Evolutionary conservation across 1,140 invertebrate species (phyloP), one percentile per base, ranked within the genome.

Genomic region (Rhyacophila brunnea): DNA sequence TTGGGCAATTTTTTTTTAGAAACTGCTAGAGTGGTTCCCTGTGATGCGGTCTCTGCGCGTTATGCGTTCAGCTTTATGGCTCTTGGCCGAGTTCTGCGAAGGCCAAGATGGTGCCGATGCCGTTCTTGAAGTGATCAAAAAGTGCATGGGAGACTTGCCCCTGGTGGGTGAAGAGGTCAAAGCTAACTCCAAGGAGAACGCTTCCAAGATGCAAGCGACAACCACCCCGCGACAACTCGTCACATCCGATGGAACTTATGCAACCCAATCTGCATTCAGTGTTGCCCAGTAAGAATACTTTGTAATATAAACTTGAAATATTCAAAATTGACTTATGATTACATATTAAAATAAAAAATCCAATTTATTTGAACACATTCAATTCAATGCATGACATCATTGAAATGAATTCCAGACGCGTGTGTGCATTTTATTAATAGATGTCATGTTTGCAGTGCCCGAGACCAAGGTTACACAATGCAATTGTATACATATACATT

Each of bases 161-260:
- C 86, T 99, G 36, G 86, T 97, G 14, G 86, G 87, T 1, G 86
- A 88, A n/a, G 82, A 83, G 60, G 66, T 58, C 2, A 81, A 66
- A 82, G 83, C 56, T 81, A 79, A 18, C 71, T 80, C 52, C 65
- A 73, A 65, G 32, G 62, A 65, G 49, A 65, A 58, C 40, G 2
- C 43, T 46, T 13, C 44, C 5, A 55, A 28, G 13, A 50, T 62
- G n/a, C 32, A 15, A 1, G 66, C 42, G n/a, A 59, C 62, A 0
- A 52, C 68, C 6, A 65, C 69, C 0, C 67, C 69, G 11, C 67
- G 75, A 1, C 86, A 87, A 61, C 74, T 93, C 28, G 93, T 98
- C n/a, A 97, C 95, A 34, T 95, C 94, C 19, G 97, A 99, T 82
- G 98, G 98, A 40, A 98, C 97, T 3, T 99, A 99, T 74, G 97